Conservation (phyloP, 2,113 vertebrate species). For the Centropus bengalensis region DNA sequence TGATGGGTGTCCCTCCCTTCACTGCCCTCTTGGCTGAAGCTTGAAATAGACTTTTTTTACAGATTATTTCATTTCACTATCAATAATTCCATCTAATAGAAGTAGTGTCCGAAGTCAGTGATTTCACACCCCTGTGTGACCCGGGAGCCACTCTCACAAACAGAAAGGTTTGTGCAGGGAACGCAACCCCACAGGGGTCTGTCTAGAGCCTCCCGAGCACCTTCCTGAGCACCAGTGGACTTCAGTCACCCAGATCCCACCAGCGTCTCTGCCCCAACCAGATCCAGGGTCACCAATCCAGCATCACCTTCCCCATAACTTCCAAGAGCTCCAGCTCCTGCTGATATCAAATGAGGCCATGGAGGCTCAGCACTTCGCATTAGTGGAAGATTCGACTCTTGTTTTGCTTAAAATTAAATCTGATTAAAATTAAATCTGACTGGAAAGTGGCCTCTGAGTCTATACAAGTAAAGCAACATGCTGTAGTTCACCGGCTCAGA, state of each 20-base stretch:
- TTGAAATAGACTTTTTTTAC: not conserved
- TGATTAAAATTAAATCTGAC: too few species aligned
- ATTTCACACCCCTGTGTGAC: not conserved
- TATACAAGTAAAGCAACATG: too few species aligned
- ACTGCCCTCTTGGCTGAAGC: not conserved
- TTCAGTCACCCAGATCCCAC: not conserved
- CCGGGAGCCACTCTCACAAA: not conserved
- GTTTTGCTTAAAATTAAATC: too few species aligned
- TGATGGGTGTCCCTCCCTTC: not conserved
- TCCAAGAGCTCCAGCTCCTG: not conserved
- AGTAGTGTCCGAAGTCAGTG: not conserved
- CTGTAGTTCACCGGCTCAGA: too few species aligned
- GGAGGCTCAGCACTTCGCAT: too few species aligned
- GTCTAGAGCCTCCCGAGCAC: not conserved
- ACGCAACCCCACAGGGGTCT: not conserved
- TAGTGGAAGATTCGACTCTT: too few species aligned
- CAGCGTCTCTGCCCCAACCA: not conserved
- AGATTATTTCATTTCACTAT: not conserved
- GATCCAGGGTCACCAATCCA: not conserved
- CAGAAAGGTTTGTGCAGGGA: not conserved
- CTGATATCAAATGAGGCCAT: not conserved
- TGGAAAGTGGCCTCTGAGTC: too few species aligned
- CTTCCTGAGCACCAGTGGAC: not conserved
- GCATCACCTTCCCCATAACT: not conserved
- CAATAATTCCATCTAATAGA: not conserved